Evolutionary conservation across 2,113 vertebrate species (phyloP).

Genomic region (Opisthocomus hoazin): DNA sequence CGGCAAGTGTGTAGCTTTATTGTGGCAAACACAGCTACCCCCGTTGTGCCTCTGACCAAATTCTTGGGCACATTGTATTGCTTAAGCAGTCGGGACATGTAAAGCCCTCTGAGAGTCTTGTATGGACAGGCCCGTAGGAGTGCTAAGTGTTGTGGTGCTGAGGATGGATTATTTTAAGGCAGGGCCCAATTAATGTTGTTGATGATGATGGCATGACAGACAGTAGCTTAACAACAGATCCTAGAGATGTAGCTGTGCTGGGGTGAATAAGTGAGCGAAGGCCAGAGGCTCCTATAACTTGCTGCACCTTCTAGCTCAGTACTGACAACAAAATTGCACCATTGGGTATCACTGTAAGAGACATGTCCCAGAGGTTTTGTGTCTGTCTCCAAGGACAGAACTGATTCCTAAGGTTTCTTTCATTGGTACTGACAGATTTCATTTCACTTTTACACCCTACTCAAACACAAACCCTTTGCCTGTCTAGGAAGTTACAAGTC

Average conservation of each 20-base stretch:
- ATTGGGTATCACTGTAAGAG: accelerated
- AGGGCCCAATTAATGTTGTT: background rate
- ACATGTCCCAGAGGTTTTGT: background rate
- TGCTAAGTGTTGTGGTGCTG: background rate
- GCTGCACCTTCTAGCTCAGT: background rate
- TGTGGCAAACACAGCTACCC: background rate
- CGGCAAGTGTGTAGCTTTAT: background rate
- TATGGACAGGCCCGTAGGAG: slow-evolving; percentile 9
- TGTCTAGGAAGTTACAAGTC: background rate
- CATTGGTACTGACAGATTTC: background rate
- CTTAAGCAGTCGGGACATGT: background rate
- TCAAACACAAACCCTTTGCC: background rate
- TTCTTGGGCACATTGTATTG: slow-evolving; percentile 1
- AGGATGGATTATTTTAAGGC: slow-evolving; percentile 45
- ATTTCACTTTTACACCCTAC: background rate
- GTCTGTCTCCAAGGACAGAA: background rate
- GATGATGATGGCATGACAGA: background rate
- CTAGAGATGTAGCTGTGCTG: background rate
- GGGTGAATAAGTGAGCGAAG: background rate
- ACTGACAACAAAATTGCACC: background rate
- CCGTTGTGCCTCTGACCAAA: background rate
- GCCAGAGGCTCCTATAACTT: background rate
- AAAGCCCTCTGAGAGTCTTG: slow-evolving; percentile 28
- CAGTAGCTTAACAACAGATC: background rate
- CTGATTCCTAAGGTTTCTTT: background rate